Evolutionary conservation across 2,888 invertebrate genomes (phyloP).

Genomic region (Scaptomyza caliginosa): DNA sequence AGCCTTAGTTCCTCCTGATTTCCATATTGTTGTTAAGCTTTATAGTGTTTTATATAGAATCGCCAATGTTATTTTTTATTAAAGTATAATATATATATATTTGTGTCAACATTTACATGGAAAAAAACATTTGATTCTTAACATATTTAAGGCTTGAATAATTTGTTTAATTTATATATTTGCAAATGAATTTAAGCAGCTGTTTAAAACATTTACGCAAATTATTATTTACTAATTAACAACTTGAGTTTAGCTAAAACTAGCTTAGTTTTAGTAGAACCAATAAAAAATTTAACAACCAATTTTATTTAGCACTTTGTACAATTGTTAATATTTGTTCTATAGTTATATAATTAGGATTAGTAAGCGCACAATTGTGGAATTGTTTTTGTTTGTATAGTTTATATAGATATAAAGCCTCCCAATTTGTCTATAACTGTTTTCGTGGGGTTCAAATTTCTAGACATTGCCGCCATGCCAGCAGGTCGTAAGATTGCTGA

Average conservation of each 20-base stretch:
- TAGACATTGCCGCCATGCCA: constrained; percentile 39
- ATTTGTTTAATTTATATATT: neutral
- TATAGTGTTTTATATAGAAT: neutral
- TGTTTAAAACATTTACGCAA: neutral
- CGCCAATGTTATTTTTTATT: neutral
- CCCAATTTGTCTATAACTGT: constrained; percentile 13
- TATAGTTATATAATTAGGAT: neutral
- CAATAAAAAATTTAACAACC: neutral
- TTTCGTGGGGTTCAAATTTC: neutral
- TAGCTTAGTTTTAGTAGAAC: neutral
- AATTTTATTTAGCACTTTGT: constrained; percentile 7
- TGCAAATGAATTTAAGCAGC: neutral
- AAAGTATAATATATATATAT: neutral
- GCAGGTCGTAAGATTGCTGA: constrained; percentile 32
- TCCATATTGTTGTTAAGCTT: neutral
- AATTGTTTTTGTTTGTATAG: constrained; percentile 1
- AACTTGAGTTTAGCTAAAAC: neutral
- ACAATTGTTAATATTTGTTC: constrained; percentile 16
- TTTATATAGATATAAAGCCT: neutral
- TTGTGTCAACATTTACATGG: neutral
- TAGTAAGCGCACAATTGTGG: constrained; percentile 1
- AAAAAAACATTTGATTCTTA: no score
- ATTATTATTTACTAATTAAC: neutral
- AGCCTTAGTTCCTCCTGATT: neutral
- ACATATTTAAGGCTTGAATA: no score